Percentiles rank a stretch among this genome's conserved stretches.
These are phyloP conservation scores for Boleophthalmus pectinirostris DNA, from an alignment of 2,113 vertebrate species.

Conservation along the genomic window DNA sequence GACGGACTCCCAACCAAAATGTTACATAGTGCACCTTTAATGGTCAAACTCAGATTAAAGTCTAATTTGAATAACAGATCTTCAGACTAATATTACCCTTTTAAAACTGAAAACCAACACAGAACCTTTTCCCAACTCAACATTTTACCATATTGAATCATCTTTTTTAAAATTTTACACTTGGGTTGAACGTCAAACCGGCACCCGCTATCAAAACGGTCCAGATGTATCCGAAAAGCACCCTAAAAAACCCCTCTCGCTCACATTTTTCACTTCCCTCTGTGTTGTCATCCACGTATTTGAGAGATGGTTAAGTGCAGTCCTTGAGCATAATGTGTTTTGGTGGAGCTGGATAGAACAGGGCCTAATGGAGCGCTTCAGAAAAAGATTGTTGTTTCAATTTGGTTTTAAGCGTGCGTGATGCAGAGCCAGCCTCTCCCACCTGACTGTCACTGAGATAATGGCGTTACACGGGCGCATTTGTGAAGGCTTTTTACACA, in stretches of 20 bases:
- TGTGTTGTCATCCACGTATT: conserved; percentile 11
- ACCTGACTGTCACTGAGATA: conserved; percentile 53
- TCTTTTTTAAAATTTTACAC: neutral
- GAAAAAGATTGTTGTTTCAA: conserved; percentile 42
- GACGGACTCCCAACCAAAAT: too few species aligned
- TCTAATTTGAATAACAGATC: too few species aligned
- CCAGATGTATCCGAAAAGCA: neutral
- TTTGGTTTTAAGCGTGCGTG: conserved; percentile 55
- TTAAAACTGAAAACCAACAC: too few species aligned
- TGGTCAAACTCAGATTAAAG: too few species aligned
- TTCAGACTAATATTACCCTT: too few species aligned
- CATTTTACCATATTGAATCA: too few species aligned
- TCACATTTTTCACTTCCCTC: neutral
- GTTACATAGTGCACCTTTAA: too few species aligned
- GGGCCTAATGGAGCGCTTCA: conserved; percentile 40
- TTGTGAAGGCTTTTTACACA: conserved; percentile 28
- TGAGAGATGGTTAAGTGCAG: conserved; percentile 41
- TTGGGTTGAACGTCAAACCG: conserved; percentile 1
- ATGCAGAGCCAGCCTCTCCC: conserved; percentile 42
- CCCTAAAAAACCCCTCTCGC: conserved; percentile 1
- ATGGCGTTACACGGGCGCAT: conserved; percentile 47
- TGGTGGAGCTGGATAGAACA: conserved; percentile 28
- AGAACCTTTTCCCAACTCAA: too few species aligned
- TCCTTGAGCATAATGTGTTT: conserved; percentile 44
- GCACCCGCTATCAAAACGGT: neutral